Percentiles rank a stretch among this genome's conserved stretches.
phyloP scores from a whole-genome alignment of 2,113 vertebrate genomes.

The Psammodynastes pulverulentus region DNA sequence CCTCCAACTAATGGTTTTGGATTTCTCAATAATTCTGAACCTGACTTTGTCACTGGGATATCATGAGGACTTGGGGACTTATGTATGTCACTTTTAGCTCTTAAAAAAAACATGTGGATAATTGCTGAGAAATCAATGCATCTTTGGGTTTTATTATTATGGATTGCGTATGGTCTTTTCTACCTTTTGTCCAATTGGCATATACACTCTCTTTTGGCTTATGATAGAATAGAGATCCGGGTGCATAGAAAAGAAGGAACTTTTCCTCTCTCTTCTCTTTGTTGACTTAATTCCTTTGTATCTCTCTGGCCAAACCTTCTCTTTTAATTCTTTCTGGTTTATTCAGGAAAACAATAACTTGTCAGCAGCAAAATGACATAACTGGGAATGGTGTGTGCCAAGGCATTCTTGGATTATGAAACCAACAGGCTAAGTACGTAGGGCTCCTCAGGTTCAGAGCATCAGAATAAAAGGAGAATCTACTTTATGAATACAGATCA shows the following conservation, averaged over 20 bases:
- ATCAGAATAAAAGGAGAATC: slow-evolving; percentile 12
- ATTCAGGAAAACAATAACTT: slow-evolving; percentile 25
- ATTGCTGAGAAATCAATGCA: not conserved
- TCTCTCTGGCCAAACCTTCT: not conserved
- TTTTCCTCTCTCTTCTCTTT: slow-evolving; percentile 11
- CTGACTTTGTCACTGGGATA: not conserved
- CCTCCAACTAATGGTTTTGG: not conserved
- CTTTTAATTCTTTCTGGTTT: slow-evolving; percentile 9
- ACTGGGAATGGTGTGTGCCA: not conserved
- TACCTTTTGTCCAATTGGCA: not conserved
- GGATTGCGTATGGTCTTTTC: fast-evolving
- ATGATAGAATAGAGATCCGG: not conserved
- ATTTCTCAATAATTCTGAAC: not conserved
- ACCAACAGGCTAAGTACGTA: not conserved
- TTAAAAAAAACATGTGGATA: not conserved
- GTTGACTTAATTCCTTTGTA: not conserved
- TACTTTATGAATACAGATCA: not conserved
- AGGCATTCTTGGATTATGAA: not conserved
- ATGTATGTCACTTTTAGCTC: not conserved
- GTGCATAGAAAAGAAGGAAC: not conserved
- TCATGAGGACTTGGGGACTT: not conserved
- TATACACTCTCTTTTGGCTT: not conserved
- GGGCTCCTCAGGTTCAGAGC: not conserved
- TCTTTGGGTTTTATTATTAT: not conserved
- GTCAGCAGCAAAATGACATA: slow-evolving; percentile 19